Base-by-base conservation (phyloP, 1,140 invertebrate species). In the Pseudomyrmex sp. region DNA sequence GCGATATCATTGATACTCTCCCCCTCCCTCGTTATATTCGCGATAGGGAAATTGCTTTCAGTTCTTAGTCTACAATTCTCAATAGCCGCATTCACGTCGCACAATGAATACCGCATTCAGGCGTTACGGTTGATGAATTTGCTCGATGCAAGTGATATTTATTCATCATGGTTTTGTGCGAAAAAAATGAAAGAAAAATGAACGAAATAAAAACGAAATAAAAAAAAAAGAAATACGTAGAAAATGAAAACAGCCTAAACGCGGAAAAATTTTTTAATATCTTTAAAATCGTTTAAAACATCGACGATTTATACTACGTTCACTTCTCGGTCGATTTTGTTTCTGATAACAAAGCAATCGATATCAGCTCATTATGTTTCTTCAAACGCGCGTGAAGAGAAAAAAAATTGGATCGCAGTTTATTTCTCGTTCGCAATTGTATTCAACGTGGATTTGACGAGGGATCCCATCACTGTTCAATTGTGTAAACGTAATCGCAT, bases 31-130 rank as follows among this genome's bases (percentile, higher is more conserved):
- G 35, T 35, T 35, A 35, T 35, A 35, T 35, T 58, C 52, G 35
- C 13, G 52, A 44, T 79, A 79, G 13, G 35, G 35, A 35, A 50
- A 70, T 59, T 26, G 15, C 48, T 70, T 69, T 59, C 44, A 48
- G 10, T 59, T 52, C 35, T 77, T 46, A 68, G 8, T 68, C 26
- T 54, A 54, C 48, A 69, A 77, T 77, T 77, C 56, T 68, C 75
- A 56, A 77, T 77, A 56, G 26, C 63, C 48, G 50, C 65, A 77
- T 68, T 77, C 35, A 77, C 12, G n/a, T 12, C 15, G 23, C 26
- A 66, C 61, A 77, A 77, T 68, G 13, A 12, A n/a, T 63, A 56
- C 50, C 56, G 65, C 62, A 66, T 68, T 77, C 62, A 54, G 18
- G 54, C 35, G 56, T 54, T n/a, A 20, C 18, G 26, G 23, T 20